phyloP scores from a whole-genome alignment of 2,888 invertebrate species.

The Pilophorus perplexus region DNA sequence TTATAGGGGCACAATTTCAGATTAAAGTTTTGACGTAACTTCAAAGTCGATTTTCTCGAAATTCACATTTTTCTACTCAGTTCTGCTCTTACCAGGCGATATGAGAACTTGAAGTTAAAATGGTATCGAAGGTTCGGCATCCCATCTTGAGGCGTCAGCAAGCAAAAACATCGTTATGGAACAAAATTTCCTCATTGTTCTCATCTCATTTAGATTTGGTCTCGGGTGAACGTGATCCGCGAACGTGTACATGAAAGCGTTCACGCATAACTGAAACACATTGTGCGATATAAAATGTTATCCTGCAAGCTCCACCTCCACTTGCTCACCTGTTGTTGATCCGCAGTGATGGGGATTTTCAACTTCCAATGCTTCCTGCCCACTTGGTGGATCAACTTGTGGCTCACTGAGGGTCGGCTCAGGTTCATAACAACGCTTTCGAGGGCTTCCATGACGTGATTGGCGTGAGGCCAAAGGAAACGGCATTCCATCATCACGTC shows the following conservation, averaged over 20 bases:
- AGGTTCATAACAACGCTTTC: constrained; percentile 7
- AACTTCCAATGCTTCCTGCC: constrained; percentile 24
- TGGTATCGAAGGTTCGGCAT: constrained; percentile 5
- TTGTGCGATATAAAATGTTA: not conserved
- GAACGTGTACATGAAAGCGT: constrained; percentile 24
- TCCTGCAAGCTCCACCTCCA: not conserved
- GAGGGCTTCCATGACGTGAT: constrained; percentile 15
- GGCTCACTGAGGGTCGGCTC: constrained; percentile 1
- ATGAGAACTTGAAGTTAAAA: no score
- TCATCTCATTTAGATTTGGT: constrained; percentile 16
- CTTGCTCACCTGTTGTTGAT: not conserved
- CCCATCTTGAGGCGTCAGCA: constrained; percentile 25
- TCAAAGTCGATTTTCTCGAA: no score
- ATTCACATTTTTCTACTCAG: no score
- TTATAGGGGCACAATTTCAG: no score
- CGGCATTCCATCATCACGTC: constrained; percentile 16
- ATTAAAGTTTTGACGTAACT: no score
- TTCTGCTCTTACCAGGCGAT: no score
- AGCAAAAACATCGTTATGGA: constrained; percentile 26
- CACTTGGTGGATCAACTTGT: constrained; percentile 3
- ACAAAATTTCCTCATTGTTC: constrained; percentile 14
- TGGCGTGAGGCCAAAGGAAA: constrained; percentile 31
- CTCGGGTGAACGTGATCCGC: constrained; percentile 20
- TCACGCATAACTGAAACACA: constrained; percentile 10
- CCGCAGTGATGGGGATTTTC: constrained; percentile 12